Conservation (phyloP, 2,113 vertebrate genomes). For the Cettia cetti region DNA sequence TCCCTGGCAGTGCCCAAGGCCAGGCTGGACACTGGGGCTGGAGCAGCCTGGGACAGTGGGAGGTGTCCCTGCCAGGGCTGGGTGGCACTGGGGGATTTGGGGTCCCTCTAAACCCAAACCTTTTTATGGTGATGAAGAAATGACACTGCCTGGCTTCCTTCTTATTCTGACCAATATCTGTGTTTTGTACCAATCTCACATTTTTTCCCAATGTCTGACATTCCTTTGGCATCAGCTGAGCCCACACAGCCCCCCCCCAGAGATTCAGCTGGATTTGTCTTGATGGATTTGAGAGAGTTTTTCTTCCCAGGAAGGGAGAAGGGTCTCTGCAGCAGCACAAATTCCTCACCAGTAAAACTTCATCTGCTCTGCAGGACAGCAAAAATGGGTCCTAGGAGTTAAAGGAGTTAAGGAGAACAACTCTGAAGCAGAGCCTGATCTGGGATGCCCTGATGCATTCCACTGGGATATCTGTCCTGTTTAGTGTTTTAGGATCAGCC, state of each 20-base stretch:
- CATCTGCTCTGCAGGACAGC: not conserved
- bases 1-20: not conserved
- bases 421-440: not conserved
- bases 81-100: accelerated
- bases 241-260: not conserved
- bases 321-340: not conserved
- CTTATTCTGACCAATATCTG: not conserved
- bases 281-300: not conserved
- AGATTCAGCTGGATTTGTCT: accelerated
- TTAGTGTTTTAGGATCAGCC: not conserved
- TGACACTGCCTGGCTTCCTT: accelerated
- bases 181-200: not conserved
- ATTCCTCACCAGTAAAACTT: not conserved
- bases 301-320: not conserved
- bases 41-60: not conserved
- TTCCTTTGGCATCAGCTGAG: not conserved
- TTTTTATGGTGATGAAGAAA: not conserved
- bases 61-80: not conserved
- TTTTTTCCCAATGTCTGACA: accelerated
- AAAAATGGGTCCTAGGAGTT: accelerated
- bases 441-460: not conserved
- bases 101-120: not conserved
- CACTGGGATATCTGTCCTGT: not conserved
- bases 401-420: not conserved
- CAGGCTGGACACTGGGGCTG: not conserved